Conservation (phyloP, 2,113 vertebrate species). For the Scatophagus argus region DNA sequence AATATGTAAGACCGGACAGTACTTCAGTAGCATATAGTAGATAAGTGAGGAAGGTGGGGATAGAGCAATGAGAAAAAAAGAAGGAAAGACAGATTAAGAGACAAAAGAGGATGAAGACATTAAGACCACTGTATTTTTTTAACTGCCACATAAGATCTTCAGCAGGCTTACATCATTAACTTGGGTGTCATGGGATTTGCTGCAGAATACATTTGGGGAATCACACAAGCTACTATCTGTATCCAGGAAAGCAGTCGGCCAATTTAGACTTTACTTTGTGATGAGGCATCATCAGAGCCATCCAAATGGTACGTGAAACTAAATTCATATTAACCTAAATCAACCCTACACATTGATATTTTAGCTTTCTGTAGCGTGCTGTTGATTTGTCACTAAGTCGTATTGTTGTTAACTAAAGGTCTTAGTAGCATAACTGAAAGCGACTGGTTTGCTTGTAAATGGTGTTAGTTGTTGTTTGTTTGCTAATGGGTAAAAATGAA, state of each 20-base stretch:
- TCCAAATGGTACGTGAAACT: not conserved
- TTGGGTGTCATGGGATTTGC: not conserved
- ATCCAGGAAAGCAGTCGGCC: not conserved
- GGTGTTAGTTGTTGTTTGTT: too few species aligned
- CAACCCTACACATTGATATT: not conserved
- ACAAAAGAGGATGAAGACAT: slow-evolving; percentile 1
- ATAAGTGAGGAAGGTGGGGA: not conserved
- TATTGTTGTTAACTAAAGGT: too few species aligned
- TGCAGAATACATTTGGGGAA: not conserved
- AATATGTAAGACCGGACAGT: slow-evolving; percentile 13
- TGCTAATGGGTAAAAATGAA: not conserved
- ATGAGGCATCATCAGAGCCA: not conserved
- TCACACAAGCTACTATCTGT: not conserved
- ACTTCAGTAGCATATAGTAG: slow-evolving; percentile 9
- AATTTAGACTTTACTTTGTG: not conserved
- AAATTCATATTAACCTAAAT: not conserved
- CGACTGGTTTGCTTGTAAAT: too few species aligned
- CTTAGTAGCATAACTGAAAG: too few species aligned
- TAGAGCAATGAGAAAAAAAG: not conserved
- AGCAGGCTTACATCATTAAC: not conserved
- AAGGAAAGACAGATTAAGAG: not conserved
- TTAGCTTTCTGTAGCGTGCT: too few species aligned
- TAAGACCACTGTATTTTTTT: not conserved
- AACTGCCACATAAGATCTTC: not conserved
- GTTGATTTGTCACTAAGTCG: not conserved